Evolutionary conservation across 2,888 invertebrate species (phyloP), one percentile per base, ranked within the genome.

Genomic region (Phragmatobia fuliginosa): DNA sequence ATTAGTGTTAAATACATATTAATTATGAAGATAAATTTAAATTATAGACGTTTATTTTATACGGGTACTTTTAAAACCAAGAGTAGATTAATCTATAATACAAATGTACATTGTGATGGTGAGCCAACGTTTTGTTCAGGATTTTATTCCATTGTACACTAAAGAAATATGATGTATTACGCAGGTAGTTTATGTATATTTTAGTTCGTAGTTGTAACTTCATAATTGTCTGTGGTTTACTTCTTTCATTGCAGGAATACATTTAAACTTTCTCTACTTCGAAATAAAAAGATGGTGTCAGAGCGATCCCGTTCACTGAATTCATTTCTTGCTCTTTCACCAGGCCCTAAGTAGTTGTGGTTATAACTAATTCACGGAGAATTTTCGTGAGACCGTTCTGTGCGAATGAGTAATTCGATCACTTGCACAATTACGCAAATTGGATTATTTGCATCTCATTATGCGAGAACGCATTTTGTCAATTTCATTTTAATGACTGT

Each of bases 181-280:
- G 49, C 4, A 7, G n/a, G 49, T 11, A 49, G 56, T 28, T n/a
- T n/a, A 28, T 28, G 52, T 56, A 16, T 16, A 7, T 56, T 49
- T 56, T 25, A 25, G 14, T 25, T 52, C 21, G 28, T 75, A 76
- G 79, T 33, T 5, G 33, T 33, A 11, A 72, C 78, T 76, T 70
- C 80, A 77, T 79, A 75, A 87, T 86, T 87, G 84, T 85, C 67
- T 80, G 73, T 79, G 70, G 83, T 79, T 79, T 78, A 81, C 77
- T 78, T 71, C 80, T 70, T 73, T 73, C 74, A 77, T 73, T 77
- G 75, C 81, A 78, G 81, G 82, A 87, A 81, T 79, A 72, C 75
- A 77, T 81, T 77, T 81, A 70, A 86, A 91, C 92, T 92, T 93
- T 93, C 92, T 91, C 92, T 91, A 62, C 45, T 41, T 72, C 58